Evolutionary conservation across 2,113 vertebrate species (phyloP).

Genomic region (Acrocephalus kingi): DNA sequence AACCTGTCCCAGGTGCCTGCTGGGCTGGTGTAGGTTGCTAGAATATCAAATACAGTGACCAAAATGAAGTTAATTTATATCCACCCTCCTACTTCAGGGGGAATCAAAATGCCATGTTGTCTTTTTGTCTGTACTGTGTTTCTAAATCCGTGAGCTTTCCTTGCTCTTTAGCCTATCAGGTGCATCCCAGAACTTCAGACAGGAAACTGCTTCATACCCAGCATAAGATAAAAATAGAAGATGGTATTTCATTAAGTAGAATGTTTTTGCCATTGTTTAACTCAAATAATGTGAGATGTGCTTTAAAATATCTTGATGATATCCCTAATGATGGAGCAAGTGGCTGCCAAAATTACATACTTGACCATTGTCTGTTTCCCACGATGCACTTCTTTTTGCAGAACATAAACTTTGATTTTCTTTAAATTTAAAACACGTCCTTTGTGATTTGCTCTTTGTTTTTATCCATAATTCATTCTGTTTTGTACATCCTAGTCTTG

Average conservation of each 20-base stretch:
- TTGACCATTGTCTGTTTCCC: background rate
- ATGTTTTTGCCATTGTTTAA: background rate
- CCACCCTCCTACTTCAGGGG: background rate
- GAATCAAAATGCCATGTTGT: background rate
- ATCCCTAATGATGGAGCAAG: background rate
- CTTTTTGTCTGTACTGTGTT: background rate
- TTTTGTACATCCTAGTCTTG: background rate
- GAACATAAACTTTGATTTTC: background rate
- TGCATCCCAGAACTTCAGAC: background rate
- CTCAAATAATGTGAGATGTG: background rate
- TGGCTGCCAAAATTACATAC: background rate
- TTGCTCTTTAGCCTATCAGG: background rate
- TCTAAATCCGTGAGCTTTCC: background rate
- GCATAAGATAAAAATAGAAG: background rate
- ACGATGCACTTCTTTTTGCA: background rate
- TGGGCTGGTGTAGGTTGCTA: background rate
- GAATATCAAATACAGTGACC: background rate
- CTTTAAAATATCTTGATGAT: background rate
- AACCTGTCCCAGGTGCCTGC: background rate
- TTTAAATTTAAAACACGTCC: background rate
- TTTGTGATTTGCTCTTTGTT: constrained; percentile 19
- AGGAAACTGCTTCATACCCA: background rate
- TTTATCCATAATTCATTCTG: constrained; percentile 10
- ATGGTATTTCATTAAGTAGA: background rate
- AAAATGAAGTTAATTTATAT: background rate